Percentiles rank a stretch among this genome's conserved stretches.
phyloP scores from a whole-genome alignment of 2,888 invertebrate species.

The Blastobasis lacticolella region DNA sequence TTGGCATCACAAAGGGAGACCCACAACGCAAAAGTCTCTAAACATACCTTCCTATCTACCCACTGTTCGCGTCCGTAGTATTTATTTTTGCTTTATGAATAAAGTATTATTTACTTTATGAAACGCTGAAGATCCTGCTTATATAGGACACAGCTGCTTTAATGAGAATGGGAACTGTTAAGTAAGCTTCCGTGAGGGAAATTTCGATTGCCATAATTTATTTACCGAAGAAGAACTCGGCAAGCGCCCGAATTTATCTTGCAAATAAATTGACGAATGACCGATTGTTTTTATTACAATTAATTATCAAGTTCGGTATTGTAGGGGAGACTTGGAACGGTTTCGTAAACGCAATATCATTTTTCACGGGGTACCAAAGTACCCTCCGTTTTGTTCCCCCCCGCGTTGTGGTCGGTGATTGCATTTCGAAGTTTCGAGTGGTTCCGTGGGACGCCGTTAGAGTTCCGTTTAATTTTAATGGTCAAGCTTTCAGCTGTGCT shows the following conservation, averaged over 20 bases:
- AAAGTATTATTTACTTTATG: background rate
- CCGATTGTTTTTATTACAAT: slow-evolving; percentile 1
- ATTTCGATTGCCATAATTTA: slow-evolving; percentile 16
- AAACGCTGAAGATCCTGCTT: background rate
- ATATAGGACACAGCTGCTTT: slow-evolving; percentile 1
- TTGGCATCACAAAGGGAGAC: no score
- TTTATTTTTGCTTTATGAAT: no score
- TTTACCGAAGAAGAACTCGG: slow-evolving; percentile 9
- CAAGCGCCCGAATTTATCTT: background rate
- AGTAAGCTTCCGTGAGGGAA: slow-evolving; percentile 9
- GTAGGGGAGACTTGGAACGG: slow-evolving; percentile 2
- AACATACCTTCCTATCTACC: no score
- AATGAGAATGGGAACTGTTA: no score
- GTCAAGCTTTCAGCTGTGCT: no score
- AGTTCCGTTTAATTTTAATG: no score
- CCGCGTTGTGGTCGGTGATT: slow-evolving; percentile 6
- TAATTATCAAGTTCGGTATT: no score
- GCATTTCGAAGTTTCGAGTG: background rate
- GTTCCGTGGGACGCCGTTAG: no score
- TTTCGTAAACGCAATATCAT: slow-evolving; percentile 3
- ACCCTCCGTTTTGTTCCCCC: slow-evolving; percentile 3
- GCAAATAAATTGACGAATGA: background rate
- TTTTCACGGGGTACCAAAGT: background rate
- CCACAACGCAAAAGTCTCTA: no score
- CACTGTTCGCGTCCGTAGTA: no score